Evolutionary conservation across 2,113 vertebrate species (phyloP).

Genomic region (Hippocampus abdominalis): DNA sequence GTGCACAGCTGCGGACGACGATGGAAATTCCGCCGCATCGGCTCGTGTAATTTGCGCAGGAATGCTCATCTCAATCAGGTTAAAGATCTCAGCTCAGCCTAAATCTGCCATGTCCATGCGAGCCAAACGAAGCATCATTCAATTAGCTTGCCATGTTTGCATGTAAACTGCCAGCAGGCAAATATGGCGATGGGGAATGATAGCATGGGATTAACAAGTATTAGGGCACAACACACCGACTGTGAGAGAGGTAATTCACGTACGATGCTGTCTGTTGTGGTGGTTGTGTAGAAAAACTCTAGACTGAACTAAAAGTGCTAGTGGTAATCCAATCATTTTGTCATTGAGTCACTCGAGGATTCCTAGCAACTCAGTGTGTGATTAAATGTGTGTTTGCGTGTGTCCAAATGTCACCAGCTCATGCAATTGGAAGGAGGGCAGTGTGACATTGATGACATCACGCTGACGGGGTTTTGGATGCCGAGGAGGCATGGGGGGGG

Average conservation of each 20-base stretch:
- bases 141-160: slow-evolving; percentile 35
- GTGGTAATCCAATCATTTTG: not conserved
- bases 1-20: slow-evolving; percentile 5
- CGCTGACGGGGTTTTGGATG: too few relatives aligned
- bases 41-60: not conserved
- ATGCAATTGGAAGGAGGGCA: not conserved
- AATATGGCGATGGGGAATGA: slow-evolving; percentile 7
- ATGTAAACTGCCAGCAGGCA: slow-evolving; percentile 33
- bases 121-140: slow-evolving; percentile 20
- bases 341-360: not conserved
- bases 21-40: not conserved
- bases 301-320: not conserved
- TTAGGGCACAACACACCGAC: not conserved
- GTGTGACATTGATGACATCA: slow-evolving; percentile 4
- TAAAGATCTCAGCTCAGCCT: slow-evolving; percentile 37
- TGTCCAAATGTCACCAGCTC: not conserved
- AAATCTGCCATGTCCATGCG: slow-evolving; percentile 37
- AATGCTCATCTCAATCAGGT: slow-evolving; percentile 53
- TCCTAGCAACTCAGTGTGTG: not conserved
- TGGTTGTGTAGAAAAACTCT: not conserved
- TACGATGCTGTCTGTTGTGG: not conserved
- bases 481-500: not conserved
- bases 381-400: not conserved
- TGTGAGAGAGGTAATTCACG: not conserved
- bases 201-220: slow-evolving; percentile 28